phyloP scores from a whole-genome alignment of 2,888 invertebrate genomes.

The Eilema griseolum region DNA sequence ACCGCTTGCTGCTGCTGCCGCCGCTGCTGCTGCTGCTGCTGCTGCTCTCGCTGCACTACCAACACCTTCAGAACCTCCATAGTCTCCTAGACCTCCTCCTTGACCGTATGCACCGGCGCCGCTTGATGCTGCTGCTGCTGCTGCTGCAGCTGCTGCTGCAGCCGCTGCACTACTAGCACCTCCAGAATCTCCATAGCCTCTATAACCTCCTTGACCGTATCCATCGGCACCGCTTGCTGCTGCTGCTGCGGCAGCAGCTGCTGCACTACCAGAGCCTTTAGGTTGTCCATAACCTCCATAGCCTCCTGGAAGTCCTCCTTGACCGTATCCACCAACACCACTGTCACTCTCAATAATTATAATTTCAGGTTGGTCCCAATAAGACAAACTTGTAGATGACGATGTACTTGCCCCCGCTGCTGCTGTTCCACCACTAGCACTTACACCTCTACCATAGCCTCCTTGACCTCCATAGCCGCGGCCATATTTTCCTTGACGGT shows the following conservation, averaged over 20 bases:
- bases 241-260: background rate
- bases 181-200: background rate
- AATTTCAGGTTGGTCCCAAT: too few relatives aligned
- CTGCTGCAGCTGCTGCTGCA: constrained; percentile 1
- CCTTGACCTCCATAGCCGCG: constrained; percentile 3
- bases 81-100: background rate
- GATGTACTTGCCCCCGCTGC: too few relatives aligned
- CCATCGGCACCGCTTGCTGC: background rate
- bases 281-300: background rate
- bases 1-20: background rate
- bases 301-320: too few relatives aligned
- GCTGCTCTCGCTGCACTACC: constrained; percentile 25
- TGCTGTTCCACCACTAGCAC: too few relatives aligned
- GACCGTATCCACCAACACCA: too few relatives aligned
- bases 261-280: background rate
- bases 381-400: too few relatives aligned
- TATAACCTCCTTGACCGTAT: too few relatives aligned
- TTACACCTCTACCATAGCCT: background rate
- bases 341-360: too few relatives aligned
- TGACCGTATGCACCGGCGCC: background rate
- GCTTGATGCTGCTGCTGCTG: background rate
- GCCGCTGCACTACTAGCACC: background rate
- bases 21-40: constrained; percentile 23
- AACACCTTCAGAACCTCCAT: background rate
- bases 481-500: background rate